Conservation (phyloP, 37 sponge, comb jelly and placozoan genomes). For the Axinella damicornis region DNA sequence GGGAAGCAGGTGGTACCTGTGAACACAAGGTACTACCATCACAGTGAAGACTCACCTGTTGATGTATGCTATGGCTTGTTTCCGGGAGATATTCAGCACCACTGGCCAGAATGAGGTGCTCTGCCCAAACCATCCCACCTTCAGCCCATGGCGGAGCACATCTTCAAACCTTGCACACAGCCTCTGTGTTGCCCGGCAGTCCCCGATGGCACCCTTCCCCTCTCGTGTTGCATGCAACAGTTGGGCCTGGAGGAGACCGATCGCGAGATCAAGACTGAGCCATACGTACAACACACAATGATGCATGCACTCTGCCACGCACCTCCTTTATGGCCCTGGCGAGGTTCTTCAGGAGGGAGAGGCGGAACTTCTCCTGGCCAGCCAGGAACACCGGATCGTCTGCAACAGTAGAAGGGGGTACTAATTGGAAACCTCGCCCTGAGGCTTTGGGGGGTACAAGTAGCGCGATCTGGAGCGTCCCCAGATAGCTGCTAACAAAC, state of each 20-base stretch:
- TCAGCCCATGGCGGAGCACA: slow-evolving; percentile 79
- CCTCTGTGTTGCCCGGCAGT: slow-evolving; percentile 61
- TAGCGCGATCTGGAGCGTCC: background rate
- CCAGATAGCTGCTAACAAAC: no score
- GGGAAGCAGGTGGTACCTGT: background rate
- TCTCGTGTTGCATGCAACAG: slow-evolving; percentile 27
- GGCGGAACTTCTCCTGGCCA: slow-evolving; percentile 28
- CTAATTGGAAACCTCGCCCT: background rate
- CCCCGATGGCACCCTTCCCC: slow-evolving; percentile 39
- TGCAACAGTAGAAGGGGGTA: slow-evolving; percentile 5
- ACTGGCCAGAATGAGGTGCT: slow-evolving; percentile 84
- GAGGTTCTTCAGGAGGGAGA: slow-evolving; percentile 42
- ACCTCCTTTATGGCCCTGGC: slow-evolving; percentile 82
- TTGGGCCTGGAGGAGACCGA: slow-evolving; percentile 70
- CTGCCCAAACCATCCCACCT: slow-evolving; percentile 68
- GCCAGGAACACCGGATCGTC: slow-evolving; percentile 55
- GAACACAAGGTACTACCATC: no score
- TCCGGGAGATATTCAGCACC: slow-evolving; percentile 71
- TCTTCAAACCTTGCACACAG: slow-evolving; percentile 82
- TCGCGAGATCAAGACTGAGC: no score
- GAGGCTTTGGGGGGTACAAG: no score
- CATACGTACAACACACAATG: no score
- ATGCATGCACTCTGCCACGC: background rate
- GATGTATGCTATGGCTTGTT: slow-evolving; percentile 84
- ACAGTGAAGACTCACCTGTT: slow-evolving; percentile 68